A percentile compares a stretch with the other conserved stretches of the same genome.
These are phyloP conservation scores for Chrysocyon brachyurus DNA, from an alignment of 2,797 vertebrate genomes.

Conservation along the genomic window DNA sequence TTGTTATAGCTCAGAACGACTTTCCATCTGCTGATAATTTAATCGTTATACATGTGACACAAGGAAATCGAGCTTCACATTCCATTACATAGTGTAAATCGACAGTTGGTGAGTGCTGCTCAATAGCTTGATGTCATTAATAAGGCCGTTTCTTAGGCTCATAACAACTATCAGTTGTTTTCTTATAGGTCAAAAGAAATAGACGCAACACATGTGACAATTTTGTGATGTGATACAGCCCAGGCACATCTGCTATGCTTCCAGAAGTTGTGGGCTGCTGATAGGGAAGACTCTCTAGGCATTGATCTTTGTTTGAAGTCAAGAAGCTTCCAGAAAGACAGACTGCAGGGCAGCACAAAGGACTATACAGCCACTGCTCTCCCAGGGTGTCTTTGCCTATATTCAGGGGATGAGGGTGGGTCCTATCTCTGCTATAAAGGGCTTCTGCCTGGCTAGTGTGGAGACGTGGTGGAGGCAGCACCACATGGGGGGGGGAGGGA, in stretches of 20 bases:
- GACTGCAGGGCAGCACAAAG: neutral
- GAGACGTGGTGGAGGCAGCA: rapidly evolving
- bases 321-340: slow-evolving; percentile 56
- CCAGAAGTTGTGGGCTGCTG: neutral
- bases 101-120: slow-evolving; percentile 67
- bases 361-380: rapidly evolving
- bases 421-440: neutral
- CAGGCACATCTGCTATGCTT: neutral
- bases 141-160: slow-evolving; percentile 75
- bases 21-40: slow-evolving; percentile 75
- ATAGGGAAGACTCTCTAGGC: neutral
- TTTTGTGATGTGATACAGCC: slow-evolving; percentile 28
- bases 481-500: neutral
- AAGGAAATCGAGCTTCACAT: slow-evolving; percentile 71
- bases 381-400: neutral
- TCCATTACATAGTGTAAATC: slow-evolving; percentile 75
- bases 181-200: slow-evolving; percentile 42
- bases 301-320: neutral
- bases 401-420: too few relatives aligned
- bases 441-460: neutral
- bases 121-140: slow-evolving; percentile 63
- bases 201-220: neutral
- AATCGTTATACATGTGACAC: slow-evolving; percentile 68
- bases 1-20: slow-evolving; percentile 59
- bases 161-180: slow-evolving; percentile 68